phyloP scores from a whole-genome alignment of 2,888 invertebrate genomes.

The Lingula anatina region DNA sequence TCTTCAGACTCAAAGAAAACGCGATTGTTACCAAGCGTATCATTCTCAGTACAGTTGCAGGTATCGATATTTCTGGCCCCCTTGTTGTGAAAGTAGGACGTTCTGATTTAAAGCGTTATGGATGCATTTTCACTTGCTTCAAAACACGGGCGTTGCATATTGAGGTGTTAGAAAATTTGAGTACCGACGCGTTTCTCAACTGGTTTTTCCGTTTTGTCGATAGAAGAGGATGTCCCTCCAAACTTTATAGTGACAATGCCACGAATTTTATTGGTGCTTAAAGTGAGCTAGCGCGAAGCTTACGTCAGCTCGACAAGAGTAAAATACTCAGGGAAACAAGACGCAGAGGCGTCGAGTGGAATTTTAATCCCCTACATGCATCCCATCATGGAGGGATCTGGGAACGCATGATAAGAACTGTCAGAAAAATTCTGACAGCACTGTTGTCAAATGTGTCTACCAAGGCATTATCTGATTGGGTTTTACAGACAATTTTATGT shows the following conservation, averaged over 20 bases:
- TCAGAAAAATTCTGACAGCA: background rate
- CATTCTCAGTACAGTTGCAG: too few relatives aligned
- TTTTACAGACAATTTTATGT: too few relatives aligned
- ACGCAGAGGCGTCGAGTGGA: background rate
- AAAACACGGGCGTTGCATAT: constrained; percentile 3
- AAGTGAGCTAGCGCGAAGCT: background rate
- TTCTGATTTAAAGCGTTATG: constrained; percentile 3
- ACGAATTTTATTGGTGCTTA: background rate
- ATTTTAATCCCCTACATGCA: background rate
- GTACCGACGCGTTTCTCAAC: constrained; percentile 1
- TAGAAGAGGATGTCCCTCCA: background rate
- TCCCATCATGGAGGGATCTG: background rate
- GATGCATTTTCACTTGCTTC: constrained; percentile 3
- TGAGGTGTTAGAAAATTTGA: constrained; percentile 1
- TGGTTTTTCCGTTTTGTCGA: background rate
- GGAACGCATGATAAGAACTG: background rate
- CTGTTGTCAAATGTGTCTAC: background rate
- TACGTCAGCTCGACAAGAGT: background rate
- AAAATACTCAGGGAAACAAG: background rate
- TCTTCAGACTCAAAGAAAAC: too few relatives aligned
- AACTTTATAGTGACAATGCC: background rate
- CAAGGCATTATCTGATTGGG: too few relatives aligned
- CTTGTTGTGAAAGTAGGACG: too few relatives aligned
- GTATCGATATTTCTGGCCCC: constrained; percentile 8
- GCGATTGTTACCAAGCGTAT: too few relatives aligned